Percentiles rank a stretch among this genome's conserved stretches.
phyloP scores from a whole-genome alignment of 2,888 invertebrate genomes.

The Amiota communis region DNA sequence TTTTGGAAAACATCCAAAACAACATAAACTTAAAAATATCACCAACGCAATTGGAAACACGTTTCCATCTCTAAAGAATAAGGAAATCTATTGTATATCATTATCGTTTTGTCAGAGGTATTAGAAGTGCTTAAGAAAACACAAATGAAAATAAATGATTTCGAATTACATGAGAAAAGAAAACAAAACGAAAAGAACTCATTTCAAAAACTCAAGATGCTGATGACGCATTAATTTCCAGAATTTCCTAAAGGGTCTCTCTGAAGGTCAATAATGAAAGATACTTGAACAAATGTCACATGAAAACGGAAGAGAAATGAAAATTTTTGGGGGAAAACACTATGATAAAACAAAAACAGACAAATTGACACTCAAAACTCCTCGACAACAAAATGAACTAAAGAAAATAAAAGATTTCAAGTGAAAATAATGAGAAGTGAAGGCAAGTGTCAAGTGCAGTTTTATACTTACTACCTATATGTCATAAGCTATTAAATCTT shows the following conservation, averaged over 20 bases:
- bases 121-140: no score
- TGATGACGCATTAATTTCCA: slow-evolving; percentile 20
- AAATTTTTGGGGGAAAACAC: not conserved
- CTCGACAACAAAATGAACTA: not conserved
- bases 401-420: not conserved
- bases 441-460: slow-evolving; percentile 20
- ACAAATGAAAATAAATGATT: not conserved
- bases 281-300: not conserved
- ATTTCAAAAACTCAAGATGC: no score
- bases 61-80: not conserved
- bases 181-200: not conserved
- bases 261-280: slow-evolving; percentile 9
- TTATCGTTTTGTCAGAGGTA: no score
- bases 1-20: slow-evolving; percentile 11
- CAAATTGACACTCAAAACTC: slow-evolving; percentile 18
- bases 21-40: not conserved
- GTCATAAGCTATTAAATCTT: slow-evolving; percentile 16
- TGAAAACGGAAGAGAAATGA: slow-evolving; percentile 7
- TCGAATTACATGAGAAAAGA: not conserved
- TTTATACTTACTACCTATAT: not conserved
- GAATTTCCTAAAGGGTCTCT: slow-evolving; percentile 5
- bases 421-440: not conserved
- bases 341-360: not conserved
- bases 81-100: not conserved
- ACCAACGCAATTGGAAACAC: not conserved